A percentile compares a stretch with the other conserved stretches of the same genome.
phyloP scores from a whole-genome alignment of 2,113 vertebrate species.

The Tachycineta bicolor region DNA sequence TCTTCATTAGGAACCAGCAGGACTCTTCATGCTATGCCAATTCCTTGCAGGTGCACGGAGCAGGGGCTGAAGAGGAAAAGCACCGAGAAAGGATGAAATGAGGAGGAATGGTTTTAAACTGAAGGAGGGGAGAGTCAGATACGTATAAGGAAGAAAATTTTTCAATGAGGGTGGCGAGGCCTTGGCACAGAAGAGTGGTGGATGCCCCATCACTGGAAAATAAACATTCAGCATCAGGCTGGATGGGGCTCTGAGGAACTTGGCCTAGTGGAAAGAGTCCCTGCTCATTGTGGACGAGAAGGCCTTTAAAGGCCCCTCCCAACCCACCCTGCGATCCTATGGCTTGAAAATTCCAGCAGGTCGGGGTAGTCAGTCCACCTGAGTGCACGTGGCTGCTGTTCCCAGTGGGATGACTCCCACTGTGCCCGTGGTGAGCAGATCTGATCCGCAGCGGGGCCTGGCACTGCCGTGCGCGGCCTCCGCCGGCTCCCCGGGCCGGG shows the following conservation, averaged over 20 bases:
- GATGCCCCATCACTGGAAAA: neutral
- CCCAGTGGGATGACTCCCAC: neutral
- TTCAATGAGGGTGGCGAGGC: neutral
- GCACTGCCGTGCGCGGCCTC: neutral
- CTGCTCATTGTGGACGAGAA: fast-evolving
- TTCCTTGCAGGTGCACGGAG: neutral
- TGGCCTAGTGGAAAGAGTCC: too few species aligned
- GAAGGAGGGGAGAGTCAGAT: neutral
- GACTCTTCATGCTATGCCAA: neutral
- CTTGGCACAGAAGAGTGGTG: neutral
- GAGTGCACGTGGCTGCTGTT: neutral
- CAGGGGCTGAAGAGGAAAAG: neutral
- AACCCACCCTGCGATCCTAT: fast-evolving
- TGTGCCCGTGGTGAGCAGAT: fast-evolving
- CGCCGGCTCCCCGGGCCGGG: neutral
- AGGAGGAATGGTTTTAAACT: neutral
- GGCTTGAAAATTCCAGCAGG: neutral
- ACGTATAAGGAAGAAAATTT: neutral
- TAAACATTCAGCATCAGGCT: neutral
- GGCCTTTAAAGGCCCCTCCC: neutral
- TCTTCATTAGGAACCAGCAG: neutral
- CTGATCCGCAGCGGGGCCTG: fast-evolving
- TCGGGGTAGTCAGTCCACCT: neutral
- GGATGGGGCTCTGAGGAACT: neutral
- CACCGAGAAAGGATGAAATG: fast-evolving